A percentile compares a stretch with the other conserved stretches of the same genome.
Evolutionary conservation across 2,797 vertebrate species (phyloP).

Genomic region (Dallia pectoralis): DNA sequence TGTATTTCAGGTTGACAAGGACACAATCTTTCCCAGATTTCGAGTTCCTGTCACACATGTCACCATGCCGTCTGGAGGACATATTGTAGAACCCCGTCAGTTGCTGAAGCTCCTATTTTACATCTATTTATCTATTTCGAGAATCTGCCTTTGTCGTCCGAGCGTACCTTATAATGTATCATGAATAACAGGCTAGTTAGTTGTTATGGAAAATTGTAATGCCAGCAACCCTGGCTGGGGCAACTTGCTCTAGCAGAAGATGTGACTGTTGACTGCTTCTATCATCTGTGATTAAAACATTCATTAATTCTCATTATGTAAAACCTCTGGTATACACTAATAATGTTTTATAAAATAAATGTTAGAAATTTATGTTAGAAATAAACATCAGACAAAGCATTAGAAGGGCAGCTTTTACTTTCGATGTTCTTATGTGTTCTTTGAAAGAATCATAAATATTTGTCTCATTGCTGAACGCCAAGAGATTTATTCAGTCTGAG

Average conservation of each 20-base stretch:
- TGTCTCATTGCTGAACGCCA: not conserved
- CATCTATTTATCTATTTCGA: not conserved
- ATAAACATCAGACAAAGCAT: not conserved
- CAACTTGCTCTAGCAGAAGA: not conserved
- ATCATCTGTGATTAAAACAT: not conserved
- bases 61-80: not conserved
- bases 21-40: not conserved
- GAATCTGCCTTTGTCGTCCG: not conserved
- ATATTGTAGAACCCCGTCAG: not conserved
- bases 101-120: not conserved
- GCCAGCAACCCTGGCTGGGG: not conserved
- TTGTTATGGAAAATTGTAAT: not conserved
- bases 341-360: constrained; percentile 30
- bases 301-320: not conserved
- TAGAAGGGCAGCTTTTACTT: not conserved
- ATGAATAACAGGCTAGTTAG: not conserved
- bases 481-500: not conserved
- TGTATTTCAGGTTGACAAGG: not conserved
- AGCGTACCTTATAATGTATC: not conserved
- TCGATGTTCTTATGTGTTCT: not conserved
- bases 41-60: not conserved
- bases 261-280: not conserved
- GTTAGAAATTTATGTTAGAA: too few relatives aligned
- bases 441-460: not conserved
- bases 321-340: not conserved